Percentiles rank a stretch among this genome's conserved stretches.
These are phyloP conservation scores for Manacus vitellinus DNA, from an alignment of 2,113 vertebrate species.

Conservation along the genomic window DNA sequence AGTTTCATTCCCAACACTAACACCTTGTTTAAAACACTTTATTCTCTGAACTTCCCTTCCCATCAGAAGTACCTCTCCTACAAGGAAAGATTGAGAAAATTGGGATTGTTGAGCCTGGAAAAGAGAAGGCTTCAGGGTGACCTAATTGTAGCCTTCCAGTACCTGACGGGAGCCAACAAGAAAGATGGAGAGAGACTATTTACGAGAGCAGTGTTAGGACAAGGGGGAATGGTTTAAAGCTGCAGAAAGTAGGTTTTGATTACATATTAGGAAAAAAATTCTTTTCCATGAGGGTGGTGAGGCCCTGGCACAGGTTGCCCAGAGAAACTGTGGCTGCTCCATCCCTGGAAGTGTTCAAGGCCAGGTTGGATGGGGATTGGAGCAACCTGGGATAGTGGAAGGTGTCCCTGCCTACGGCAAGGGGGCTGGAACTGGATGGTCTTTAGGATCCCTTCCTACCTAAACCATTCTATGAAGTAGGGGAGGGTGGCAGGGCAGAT, in stretches of 20 bases:
- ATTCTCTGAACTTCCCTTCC: background rate
- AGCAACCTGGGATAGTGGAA: rapidly evolving
- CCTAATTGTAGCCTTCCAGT: background rate
- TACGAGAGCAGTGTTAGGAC: background rate
- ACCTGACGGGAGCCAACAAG: background rate
- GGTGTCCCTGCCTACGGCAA: background rate
- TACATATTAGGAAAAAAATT: background rate
- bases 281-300: rapidly evolving
- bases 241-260: rapidly evolving
- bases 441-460: background rate
- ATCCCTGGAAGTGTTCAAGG: background rate
- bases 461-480: background rate
- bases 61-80: background rate
- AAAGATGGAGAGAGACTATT: background rate
- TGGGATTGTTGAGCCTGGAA: background rate
- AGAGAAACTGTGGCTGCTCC: background rate
- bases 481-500: background rate
- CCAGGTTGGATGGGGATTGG: rapidly evolving
- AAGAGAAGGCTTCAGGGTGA: background rate
- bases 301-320: background rate
- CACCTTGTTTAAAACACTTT: background rate
- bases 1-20: background rate
- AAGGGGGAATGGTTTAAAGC: rapidly evolving
- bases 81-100: background rate
- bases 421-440: background rate